Percentiles rank a stretch among this genome's conserved stretches.
Conservation (phyloP, 2,888 invertebrate genomes). For the Xanthorhoe spadicearia region DNA sequence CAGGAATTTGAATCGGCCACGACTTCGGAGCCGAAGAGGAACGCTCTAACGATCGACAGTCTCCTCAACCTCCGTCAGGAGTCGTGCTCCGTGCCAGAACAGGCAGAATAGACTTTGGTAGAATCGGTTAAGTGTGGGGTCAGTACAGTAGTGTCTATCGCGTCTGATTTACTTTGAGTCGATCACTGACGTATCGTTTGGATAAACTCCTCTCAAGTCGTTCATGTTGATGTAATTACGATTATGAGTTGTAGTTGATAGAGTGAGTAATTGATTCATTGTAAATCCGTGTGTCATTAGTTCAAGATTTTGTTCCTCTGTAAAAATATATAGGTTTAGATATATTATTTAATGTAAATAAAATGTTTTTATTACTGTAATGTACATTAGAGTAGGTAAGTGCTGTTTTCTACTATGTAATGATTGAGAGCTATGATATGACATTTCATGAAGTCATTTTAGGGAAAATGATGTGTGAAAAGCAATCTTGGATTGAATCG, state of each 20-base stretch:
- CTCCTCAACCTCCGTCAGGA: slow-evolving; percentile 71
- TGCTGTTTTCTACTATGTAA: slow-evolving; percentile 71
- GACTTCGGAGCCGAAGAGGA: slow-evolving; percentile 68
- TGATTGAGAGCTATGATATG: slow-evolving; percentile 38
- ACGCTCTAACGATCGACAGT: slow-evolving; percentile 78
- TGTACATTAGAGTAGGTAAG: slow-evolving; percentile 63
- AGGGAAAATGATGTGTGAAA: slow-evolving; percentile 49
- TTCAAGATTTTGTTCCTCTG: slow-evolving; percentile 83
- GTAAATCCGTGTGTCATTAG: slow-evolving; percentile 53
- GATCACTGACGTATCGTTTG: slow-evolving; percentile 1
- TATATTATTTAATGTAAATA: slow-evolving; percentile 82
- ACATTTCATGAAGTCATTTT: slow-evolving; percentile 37
- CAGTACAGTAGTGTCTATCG: slow-evolving; percentile 66
- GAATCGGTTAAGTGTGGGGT: slow-evolving; percentile 61
- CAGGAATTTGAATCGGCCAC: slow-evolving; percentile 59
- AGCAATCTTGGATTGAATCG: slow-evolving; percentile 50
- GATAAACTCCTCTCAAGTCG: background rate
- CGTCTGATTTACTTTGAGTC: slow-evolving; percentile 10
- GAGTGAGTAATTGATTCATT: slow-evolving; percentile 42
- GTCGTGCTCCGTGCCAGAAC: slow-evolving; percentile 69
- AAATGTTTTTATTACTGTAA: slow-evolving; percentile 82
- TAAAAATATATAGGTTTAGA: slow-evolving; percentile 74
- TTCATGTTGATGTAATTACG: no score
- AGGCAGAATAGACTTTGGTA: slow-evolving; percentile 64
- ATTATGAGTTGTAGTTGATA: background rate